Evolutionary conservation across 2,113 vertebrate genomes (phyloP), one percentile per base, ranked within the genome.

Genomic region (Pica pica): DNA sequence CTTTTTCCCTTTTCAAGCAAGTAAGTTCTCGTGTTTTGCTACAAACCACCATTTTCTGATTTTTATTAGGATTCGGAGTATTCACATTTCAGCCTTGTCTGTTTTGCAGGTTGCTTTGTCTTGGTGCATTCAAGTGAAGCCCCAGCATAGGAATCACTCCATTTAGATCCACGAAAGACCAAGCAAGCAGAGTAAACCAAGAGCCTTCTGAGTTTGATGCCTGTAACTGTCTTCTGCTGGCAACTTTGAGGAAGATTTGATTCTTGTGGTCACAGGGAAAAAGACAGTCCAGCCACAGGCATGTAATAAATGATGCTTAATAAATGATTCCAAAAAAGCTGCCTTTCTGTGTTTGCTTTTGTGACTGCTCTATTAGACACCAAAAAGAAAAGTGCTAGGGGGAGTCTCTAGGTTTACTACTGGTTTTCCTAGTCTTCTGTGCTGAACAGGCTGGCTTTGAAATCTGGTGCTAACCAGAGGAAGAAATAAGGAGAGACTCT

Each of bases 251-350:
- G 94, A 96, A 83, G 94, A 97, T 63, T 75, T 95, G 68, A 56
- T 92, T 94, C 94, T 86, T 97, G 86, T 93, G 93, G 71, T 78
- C 92, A 79, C 86, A 87, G 83, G 84, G 90, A 89, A 95, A 95
- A 61, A 61, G 89, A 94, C 68, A 3, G 90, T 89, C 91, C 83
- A 96, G 87, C 79, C 89, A 79, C 87, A 89, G 94, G 84, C 93
- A 96, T 94, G 93, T 97, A 94, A 94, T 73, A 91, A 92, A 84
- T 83, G 85, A 88, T 93, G 88, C 57, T 95, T 93, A 97, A 97
- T 97, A 97, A 97, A 97, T 93, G 50, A 91, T 93, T 97, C 84
- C 70, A 83, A 95, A 95, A 97, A 97, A 97, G 83, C 87, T 94
- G 83, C 83, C 95, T 96, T 90, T 93, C 88, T 59, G 89, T 83